Conservation (phyloP, 2,113 vertebrate species). For the Falcunculus frontatus region DNA sequence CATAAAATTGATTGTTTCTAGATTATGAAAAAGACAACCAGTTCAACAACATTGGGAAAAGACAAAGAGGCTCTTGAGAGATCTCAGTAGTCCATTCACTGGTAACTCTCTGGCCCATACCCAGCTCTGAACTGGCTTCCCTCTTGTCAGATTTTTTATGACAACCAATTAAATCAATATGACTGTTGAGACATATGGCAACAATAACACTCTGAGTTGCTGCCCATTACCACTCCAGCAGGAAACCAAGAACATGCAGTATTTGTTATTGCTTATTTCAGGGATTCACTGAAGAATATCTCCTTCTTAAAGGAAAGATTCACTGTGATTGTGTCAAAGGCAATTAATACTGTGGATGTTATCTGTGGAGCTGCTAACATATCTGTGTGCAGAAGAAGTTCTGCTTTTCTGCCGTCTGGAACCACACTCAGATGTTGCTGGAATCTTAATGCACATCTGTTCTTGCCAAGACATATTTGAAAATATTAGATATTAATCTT, state of each 20-base stretch:
- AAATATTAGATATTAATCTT: conserved; percentile 21
- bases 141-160: conserved; percentile 39
- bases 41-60: neutral
- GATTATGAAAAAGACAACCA: neutral
- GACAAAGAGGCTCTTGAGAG: neutral
- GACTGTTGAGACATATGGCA: conserved; percentile 34
- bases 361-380: neutral
- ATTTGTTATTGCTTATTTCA: conserved; percentile 39
- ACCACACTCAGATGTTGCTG: neutral
- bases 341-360: neutral
- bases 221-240: conserved; percentile 36
- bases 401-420: neutral
- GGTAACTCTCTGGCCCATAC: neutral
- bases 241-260: conserved; percentile 32
- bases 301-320: conserved; percentile 3
- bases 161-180: conserved; percentile 43
- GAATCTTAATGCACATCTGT: neutral
- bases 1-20: neutral
- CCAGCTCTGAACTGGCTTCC: neutral
- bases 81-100: neutral
- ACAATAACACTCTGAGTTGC: conserved; percentile 30
- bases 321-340: neutral
- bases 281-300: neutral
- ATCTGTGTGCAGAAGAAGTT: neutral
- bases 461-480: conserved; percentile 2